phyloP scores from a whole-genome alignment of 2,888 invertebrate genomes.

The Lycia hirtaria region DNA sequence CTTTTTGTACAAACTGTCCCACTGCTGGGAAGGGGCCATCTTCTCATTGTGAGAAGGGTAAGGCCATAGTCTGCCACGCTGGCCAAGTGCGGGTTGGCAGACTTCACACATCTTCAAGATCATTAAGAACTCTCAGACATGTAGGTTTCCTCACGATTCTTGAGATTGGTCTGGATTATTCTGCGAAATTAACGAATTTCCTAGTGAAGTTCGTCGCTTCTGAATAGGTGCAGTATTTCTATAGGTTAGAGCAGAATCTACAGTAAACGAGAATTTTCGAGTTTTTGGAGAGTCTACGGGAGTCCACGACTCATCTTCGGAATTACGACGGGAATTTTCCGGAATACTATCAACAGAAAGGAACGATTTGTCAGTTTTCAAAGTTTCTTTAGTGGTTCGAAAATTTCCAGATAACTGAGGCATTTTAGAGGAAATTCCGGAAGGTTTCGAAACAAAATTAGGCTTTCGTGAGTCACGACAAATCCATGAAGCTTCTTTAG shows the following conservation, averaged over 20 bases:
- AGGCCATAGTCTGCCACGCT: too few species aligned
- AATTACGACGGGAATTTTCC: neutral
- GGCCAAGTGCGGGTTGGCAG: too few species aligned
- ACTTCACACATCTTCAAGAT: too few species aligned
- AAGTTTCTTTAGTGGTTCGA: neutral
- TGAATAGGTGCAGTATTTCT: neutral
- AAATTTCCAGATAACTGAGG: neutral
- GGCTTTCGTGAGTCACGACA: neutral
- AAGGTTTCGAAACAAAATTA: neutral
- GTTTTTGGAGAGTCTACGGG: neutral
- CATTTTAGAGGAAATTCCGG: neutral
- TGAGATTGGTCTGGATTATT: neutral
- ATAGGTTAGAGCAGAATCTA: neutral
- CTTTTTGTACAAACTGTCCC: too few species aligned
- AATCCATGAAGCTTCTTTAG: neutral
- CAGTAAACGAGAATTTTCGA: neutral
- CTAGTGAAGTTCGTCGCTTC: neutral
- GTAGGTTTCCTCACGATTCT: too few species aligned
- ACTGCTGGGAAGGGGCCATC: too few species aligned
- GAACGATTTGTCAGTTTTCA: neutral
- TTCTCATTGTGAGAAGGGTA: too few species aligned
- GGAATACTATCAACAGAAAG: neutral
- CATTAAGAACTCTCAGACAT: too few species aligned
- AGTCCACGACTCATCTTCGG: neutral
- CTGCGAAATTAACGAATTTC: neutral